Evolutionary conservation across 2,888 invertebrate genomes (phyloP).

Genomic region (Ptychoptera albimana): DNA sequence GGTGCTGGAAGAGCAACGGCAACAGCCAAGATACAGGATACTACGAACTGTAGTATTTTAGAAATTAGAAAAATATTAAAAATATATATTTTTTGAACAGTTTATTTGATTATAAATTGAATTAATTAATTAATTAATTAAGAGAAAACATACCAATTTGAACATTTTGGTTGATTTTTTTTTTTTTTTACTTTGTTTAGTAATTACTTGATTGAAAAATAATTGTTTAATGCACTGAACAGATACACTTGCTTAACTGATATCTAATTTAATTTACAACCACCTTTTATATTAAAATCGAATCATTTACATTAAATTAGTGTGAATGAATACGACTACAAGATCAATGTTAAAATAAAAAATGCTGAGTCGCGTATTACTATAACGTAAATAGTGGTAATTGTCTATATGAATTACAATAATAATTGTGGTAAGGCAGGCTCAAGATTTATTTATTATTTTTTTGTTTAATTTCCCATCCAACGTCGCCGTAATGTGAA

Average conservation of each 20-base stretch:
- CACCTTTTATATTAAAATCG: conserved; percentile 6
- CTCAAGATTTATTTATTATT: too few species aligned
- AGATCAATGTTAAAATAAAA: background rate
- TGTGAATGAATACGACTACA: background rate
- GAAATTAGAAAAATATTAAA: background rate
- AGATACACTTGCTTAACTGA: conserved; percentile 6
- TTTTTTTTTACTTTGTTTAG: conserved; percentile 1
- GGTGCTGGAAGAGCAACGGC: conserved; percentile 35
- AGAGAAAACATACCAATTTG: conserved; percentile 13
- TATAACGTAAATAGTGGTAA: too few species aligned
- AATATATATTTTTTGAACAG: background rate
- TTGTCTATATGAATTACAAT: too few species aligned
- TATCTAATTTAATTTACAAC: conserved; percentile 7
- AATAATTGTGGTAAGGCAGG: too few species aligned
- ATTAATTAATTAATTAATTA: background rate
- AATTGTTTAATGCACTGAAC: conserved; percentile 1
- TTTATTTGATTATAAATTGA: background rate
- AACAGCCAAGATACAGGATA: conserved; percentile 28
- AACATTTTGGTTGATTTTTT: conserved; percentile 12
- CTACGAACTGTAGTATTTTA: conserved; percentile 18
- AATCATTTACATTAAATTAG: background rate
- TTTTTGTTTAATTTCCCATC: too few species aligned
- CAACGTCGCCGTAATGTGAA: too few species aligned
- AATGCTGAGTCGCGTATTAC: too few species aligned
- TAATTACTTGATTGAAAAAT: background rate